A percentile compares a stretch with the other conserved stretches of the same genome.
These are phyloP conservation scores for Microtus montanus DNA, from an alignment of 2,113 vertebrate genomes.

Conservation along the genomic window DNA sequence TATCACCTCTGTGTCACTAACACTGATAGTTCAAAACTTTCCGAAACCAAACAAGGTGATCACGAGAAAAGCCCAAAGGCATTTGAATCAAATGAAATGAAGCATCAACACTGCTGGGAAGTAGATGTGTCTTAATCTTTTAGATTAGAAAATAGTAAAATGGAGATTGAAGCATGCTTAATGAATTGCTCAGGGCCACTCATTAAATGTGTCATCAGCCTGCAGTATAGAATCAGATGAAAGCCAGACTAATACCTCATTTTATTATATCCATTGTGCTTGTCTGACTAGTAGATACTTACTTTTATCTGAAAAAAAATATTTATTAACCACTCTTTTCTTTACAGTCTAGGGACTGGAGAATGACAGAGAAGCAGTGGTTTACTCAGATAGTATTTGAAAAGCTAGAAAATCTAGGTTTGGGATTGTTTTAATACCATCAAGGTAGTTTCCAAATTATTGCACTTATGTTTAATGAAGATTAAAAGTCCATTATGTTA, in stretches of 20 bases:
- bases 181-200: conserved; percentile 77
- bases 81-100: conserved; percentile 73
- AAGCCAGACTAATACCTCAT: conserved; percentile 69
- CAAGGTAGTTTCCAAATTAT: conserved; percentile 30
- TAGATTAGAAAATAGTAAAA: conserved; percentile 72
- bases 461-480: background rate
- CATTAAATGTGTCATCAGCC: conserved; percentile 73
- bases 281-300: conserved; percentile 51
- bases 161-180: conserved; percentile 69
- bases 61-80: conserved; percentile 59
- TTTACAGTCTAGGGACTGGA: background rate
- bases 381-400: background rate
- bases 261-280: conserved; percentile 62
- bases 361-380: background rate
- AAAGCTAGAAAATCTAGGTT: background rate
- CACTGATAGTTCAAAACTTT: conserved; percentile 65
- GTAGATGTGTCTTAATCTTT: conserved; percentile 62
- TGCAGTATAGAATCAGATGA: conserved; percentile 70
- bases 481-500: conserved; percentile 22
- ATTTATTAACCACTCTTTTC: conserved; percentile 29
- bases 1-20: conserved; percentile 40
- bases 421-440: background rate
- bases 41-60: conserved; percentile 59
- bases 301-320: conserved; percentile 45
- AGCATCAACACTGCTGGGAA: conserved; percentile 62